Evolutionary conservation across 2,113 vertebrate genomes (phyloP).

Genomic region (Trematomus loennbergii): DNA sequence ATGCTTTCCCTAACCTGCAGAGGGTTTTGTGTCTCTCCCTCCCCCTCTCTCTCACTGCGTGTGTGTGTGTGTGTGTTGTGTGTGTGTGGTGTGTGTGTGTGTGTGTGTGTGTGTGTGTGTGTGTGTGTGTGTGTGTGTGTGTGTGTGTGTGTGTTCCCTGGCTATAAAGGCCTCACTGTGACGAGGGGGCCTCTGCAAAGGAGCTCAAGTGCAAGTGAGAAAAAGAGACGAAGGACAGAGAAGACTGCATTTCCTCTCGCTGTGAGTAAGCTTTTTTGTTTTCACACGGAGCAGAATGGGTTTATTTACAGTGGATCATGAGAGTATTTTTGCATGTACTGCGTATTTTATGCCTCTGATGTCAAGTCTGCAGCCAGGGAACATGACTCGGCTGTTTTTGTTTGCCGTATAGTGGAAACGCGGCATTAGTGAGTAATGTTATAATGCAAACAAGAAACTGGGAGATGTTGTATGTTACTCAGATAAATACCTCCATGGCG

Average conservation of each 20-base stretch:
- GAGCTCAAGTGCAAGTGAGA: conserved; percentile 41
- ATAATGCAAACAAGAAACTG: not conserved
- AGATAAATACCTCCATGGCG: not conserved
- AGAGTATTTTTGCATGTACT: not conserved
- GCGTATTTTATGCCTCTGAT: not conserved
- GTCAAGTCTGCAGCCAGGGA: not conserved
- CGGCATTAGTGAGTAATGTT: not conserved
- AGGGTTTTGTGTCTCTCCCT: conserved; percentile 13
- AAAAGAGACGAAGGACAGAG: conserved; percentile 6
- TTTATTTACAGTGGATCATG: not conserved
- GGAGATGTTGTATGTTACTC: not conserved
- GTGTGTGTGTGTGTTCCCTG: not conserved
- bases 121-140: not conserved
- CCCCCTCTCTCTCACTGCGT: not conserved
- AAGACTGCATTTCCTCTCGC: conserved; percentile 17
- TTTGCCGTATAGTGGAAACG: too few relatives aligned
- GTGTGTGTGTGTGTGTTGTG: too few relatives aligned
- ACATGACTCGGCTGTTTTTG: conserved; percentile 65
- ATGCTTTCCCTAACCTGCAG: conserved; percentile 25
- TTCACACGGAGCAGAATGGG: not conserved
- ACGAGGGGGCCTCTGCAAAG: conserved; percentile 37
- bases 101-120: too few relatives aligned
- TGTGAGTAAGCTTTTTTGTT: conserved; percentile 55
- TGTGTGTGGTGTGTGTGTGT: too few relatives aligned
- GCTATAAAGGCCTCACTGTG: conserved; percentile 55